Evolutionary conservation across 2,113 vertebrate species (phyloP), one percentile per base, ranked within the genome.

Genomic region (Gopherus evgoodei): DNA sequence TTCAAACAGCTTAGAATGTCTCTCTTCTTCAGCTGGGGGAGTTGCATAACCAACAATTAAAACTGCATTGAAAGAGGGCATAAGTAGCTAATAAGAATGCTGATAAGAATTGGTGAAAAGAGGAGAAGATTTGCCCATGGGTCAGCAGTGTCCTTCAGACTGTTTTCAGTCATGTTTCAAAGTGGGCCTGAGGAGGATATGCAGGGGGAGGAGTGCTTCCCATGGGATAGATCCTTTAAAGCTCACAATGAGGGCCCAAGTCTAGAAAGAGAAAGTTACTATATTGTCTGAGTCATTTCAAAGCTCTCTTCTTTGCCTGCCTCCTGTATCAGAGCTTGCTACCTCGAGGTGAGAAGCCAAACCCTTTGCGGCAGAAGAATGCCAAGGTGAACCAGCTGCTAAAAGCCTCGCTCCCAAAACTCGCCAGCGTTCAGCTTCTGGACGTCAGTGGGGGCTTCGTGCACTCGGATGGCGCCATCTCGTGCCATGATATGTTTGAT

Each of bases 401-500:
- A 62, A 99, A 99, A 44, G 97, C 98, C 75, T 98, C 98, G 31
- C 98, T 99, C 53, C 99, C 99, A 17, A 99, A 98, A 4, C 98
- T 99, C 59, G 95, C 98, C 87, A 98, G 98, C 2, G 98, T 99
- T 65, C 99, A 99, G 98, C 98, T 99, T 56, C 98, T 99, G 97
- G 99, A 99, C 5, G 98, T 98, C 85, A 98, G 99, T 17, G 97
- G 86, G 6, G 98, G 98, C 94, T 99, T 99, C 7, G 98, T 99
- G 98, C 99, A 99, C 98, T 99, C 99, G 0, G 99, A 99, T 3
- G 99, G 99, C 96, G 98, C 99, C 98, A 99, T 99, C 98, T 98
- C 98, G 76, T 98, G 98, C 93, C 98, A 99, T 93, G 99, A 99
- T 98, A 99, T 99, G 99, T 99, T 99, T 72, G 99, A 99, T 97